Percentiles rank a stretch among this genome's conserved stretches.
Evolutionary conservation across 2,888 invertebrate genomes (phyloP).

Genomic region (Biston stratarius): DNA sequence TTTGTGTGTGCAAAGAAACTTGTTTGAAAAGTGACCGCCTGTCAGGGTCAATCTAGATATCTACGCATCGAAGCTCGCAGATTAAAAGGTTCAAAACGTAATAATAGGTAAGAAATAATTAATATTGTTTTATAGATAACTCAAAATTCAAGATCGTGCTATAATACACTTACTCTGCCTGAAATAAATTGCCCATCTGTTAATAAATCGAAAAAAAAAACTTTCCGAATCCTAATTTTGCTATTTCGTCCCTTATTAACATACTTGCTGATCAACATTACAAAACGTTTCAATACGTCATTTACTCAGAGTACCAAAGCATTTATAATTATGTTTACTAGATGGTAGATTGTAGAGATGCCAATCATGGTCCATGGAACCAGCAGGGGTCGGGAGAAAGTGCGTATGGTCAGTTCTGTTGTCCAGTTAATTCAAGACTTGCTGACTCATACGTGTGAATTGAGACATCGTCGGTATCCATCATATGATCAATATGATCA

Average conservation of each 20-base stretch:
- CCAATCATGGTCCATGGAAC: conserved; percentile 57
- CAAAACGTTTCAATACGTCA: neutral
- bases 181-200: no score
- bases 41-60: conserved; percentile 26
- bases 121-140: no score
- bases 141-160: no score
- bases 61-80: conserved; percentile 5
- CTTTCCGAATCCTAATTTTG: no score
- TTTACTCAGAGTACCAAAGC: neutral
- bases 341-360: conserved; percentile 45
- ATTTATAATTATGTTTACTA: conserved; percentile 5
- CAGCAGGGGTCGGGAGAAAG: conserved; percentile 64
- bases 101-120: neutral
- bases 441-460: conserved; percentile 48
- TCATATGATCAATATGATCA: conserved; percentile 13
- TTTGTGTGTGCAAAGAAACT: conserved; percentile 56
- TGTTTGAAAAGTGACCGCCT: conserved; percentile 50
- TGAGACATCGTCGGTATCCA: conserved; percentile 27
- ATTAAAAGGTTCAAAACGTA: conserved; percentile 5
- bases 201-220: no score
- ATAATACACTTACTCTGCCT: no score
- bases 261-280: neutral
- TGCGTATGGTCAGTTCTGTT: conserved; percentile 44
- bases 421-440: conserved; percentile 43
- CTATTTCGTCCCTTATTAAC: no score